Conservation (phyloP, 2,797 vertebrate genomes). For the Lacerta bilineata region DNA sequence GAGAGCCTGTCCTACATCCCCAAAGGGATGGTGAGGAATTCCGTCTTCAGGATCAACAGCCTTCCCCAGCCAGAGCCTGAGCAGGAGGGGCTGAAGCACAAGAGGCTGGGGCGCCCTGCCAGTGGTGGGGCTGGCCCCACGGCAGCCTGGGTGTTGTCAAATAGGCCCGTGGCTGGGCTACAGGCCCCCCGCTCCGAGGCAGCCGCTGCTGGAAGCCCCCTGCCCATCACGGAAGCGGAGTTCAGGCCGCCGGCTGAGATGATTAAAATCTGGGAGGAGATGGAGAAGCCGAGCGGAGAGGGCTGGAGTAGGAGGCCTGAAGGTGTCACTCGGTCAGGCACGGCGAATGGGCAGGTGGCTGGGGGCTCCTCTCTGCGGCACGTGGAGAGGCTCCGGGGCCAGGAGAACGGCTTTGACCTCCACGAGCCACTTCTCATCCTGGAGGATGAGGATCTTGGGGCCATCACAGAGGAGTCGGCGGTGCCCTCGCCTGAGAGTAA, state of each 20-base stretch:
- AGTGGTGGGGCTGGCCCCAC: background rate
- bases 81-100: constrained; percentile 12
- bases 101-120: background rate
- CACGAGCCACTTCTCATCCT: constrained; percentile 79
- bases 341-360: background rate
- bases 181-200: background rate
- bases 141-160: constrained; percentile 1
- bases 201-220: background rate
- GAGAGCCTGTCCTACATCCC: constrained; percentile 97
- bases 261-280: constrained; percentile 85
- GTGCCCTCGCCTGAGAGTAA: constrained; percentile 65
- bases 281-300: constrained; percentile 84
- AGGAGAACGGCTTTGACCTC: constrained; percentile 66
- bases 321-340: constrained; percentile 26
- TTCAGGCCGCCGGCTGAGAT: constrained; percentile 85
- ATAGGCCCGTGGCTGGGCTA: background rate
- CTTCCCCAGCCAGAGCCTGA: constrained; percentile 77
- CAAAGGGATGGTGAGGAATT: constrained; percentile 90
- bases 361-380: accelerated
- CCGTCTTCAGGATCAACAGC: constrained; percentile 87
- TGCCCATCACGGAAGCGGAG: constrained; percentile 76
- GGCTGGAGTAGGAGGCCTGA: constrained; percentile 25
- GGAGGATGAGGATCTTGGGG: constrained; percentile 82
- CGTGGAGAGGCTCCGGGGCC: background rate
- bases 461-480: constrained; percentile 72